A percentile compares a stretch with the other conserved stretches of the same genome.
phyloP scores from a whole-genome alignment of 2,888 invertebrate genomes.

The Drosophila niveifrons region DNA sequence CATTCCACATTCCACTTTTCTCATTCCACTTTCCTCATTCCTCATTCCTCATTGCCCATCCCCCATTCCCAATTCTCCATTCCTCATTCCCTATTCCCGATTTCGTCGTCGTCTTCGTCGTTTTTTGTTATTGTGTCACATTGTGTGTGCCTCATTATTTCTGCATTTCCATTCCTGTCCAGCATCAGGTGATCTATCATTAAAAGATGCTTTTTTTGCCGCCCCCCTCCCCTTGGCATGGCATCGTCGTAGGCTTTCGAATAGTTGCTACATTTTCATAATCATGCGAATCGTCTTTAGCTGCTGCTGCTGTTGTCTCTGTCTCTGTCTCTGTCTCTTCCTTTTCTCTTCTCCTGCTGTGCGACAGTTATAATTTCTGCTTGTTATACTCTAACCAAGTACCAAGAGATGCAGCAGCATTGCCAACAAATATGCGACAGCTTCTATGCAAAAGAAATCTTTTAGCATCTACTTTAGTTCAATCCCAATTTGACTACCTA shows the following conservation, averaged over 20 bases:
- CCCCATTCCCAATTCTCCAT: too few relatives aligned
- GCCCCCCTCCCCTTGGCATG: background rate
- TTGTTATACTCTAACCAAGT: constrained; percentile 1
- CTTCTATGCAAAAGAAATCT: too few relatives aligned
- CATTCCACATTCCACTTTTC: too few relatives aligned
- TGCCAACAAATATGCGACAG: background rate
- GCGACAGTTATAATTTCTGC: constrained; percentile 64
- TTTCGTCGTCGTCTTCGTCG: background rate
- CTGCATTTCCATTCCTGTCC: constrained; percentile 44
- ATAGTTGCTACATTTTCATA: constrained; percentile 41
- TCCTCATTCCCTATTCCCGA: too few relatives aligned
- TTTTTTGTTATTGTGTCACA: constrained; percentile 40
- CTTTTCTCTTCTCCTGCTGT: constrained; percentile 2
- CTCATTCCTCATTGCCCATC: too few relatives aligned
- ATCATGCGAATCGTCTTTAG: constrained; percentile 25
- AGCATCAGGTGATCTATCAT: constrained; percentile 60
- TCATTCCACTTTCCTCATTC: too few relatives aligned
- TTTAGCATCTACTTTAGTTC: too few relatives aligned
- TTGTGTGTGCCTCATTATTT: constrained; percentile 68
- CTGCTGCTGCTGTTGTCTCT: constrained; percentile 22
- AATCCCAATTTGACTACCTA: too few relatives aligned
- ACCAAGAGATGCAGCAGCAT: background rate
- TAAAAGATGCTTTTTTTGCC: constrained; percentile 62
- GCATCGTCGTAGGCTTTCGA: constrained; percentile 14
- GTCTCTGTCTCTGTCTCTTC: background rate